A percentile compares a stretch with the other conserved stretches of the same genome.
phyloP scores from a whole-genome alignment of 2,113 vertebrate genomes.

The Arvicanthis niloticus region DNA sequence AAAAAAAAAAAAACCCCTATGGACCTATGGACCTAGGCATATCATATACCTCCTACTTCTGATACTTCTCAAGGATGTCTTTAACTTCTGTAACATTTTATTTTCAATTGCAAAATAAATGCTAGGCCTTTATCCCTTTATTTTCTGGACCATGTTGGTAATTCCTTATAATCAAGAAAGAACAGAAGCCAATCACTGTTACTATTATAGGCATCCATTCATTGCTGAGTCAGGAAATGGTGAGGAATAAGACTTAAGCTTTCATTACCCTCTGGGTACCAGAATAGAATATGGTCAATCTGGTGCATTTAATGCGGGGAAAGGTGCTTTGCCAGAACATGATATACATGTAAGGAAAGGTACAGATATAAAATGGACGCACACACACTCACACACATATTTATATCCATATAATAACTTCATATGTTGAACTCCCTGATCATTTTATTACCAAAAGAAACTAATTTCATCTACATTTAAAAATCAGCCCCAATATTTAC shows the following conservation, averaged over 20 bases:
- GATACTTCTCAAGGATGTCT: background rate
- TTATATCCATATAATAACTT: background rate
- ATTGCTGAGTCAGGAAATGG: background rate
- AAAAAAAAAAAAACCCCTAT: too few species aligned
- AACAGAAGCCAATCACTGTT: background rate
- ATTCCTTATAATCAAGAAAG: slow-evolving; percentile 48
- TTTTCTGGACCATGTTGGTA: slow-evolving; percentile 11
- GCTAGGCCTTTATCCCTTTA: background rate
- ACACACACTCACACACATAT: background rate
- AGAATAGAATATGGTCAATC: background rate
- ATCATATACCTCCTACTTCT: background rate
- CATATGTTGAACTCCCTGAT: background rate
- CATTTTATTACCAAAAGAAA: slow-evolving; percentile 15
- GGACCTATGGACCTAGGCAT: background rate
- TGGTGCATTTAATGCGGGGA: background rate
- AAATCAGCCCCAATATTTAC: slow-evolving; percentile 53
- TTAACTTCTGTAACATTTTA: background rate
- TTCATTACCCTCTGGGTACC: background rate
- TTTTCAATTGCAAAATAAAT: background rate
- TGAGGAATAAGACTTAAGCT: background rate
- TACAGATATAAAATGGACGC: background rate
- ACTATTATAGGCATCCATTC: background rate
- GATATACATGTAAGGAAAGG: background rate
- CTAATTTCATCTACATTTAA: background rate
- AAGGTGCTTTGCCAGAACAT: background rate